A percentile compares a stretch with the other conserved stretches of the same genome.
These are phyloP conservation scores for Lontra canadensis DNA, from an alignment of 2,113 vertebrate species.

Conservation along the genomic window DNA sequence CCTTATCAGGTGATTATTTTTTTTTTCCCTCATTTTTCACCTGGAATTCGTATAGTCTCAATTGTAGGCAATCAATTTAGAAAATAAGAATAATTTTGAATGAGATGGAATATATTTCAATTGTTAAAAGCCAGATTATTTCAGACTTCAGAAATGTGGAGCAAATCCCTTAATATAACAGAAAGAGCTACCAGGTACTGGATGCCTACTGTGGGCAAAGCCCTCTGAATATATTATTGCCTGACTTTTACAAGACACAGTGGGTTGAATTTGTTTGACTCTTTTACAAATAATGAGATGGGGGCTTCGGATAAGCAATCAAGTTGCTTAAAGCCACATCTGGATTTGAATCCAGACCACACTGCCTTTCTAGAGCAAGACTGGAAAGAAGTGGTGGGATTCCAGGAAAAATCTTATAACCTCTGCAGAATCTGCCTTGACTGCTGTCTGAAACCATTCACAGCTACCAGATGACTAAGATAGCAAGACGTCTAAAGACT, in stretches of 20 bases:
- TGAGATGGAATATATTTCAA: neutral
- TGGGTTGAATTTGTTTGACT: neutral
- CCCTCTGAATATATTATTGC: neutral
- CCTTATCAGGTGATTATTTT: neutral
- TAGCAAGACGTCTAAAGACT: neutral
- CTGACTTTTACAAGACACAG: neutral
- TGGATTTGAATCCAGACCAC: neutral
- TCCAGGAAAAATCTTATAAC: neutral
- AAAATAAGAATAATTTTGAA: constrained; percentile 7
- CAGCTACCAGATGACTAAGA: neutral
- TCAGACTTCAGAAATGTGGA: neutral
- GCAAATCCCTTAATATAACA: neutral
- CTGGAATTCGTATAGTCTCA: neutral
- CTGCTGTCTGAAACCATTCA: neutral
- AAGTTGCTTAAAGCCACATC: neutral
- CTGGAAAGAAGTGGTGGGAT: neutral
- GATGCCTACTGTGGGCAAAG: neutral
- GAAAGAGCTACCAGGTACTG: neutral
- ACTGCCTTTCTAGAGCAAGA: neutral
- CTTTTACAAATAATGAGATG: neutral
- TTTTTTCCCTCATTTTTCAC: neutral
- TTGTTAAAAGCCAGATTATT: neutral
- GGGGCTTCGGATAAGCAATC: neutral
- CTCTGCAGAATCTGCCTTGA: neutral
- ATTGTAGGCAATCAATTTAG: neutral